Conservation (phyloP, 2,797 vertebrate species). For the Xenopus petersii region DNA sequence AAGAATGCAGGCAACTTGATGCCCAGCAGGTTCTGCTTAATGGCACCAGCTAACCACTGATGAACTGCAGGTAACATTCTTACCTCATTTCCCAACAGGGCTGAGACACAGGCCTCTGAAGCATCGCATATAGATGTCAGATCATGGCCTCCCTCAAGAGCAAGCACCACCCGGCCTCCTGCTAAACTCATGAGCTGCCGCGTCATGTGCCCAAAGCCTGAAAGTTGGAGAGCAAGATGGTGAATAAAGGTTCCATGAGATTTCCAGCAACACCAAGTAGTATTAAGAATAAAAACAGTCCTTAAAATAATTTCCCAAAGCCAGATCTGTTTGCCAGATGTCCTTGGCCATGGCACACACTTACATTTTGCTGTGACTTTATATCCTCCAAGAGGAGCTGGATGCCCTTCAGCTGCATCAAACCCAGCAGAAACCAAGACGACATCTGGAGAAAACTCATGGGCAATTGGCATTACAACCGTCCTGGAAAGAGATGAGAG, state of each 20-base stretch:
- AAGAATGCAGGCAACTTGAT: no score
- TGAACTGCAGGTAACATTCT: no score
- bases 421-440: conserved; percentile 92
- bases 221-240: rapidly evolving
- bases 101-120: conserved; percentile 87
- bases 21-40: no score
- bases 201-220: conserved; percentile 92
- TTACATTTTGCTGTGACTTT: conserved; percentile 92
- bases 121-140: conserved; percentile 94
- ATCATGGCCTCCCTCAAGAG: conserved; percentile 91
- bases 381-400: conserved; percentile 80
- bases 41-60: no score
- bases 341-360: no score
- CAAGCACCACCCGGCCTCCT: conserved; percentile 82
- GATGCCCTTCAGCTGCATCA: conserved; percentile 84
- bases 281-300: no score
- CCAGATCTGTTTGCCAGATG: no score
- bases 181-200: conserved; percentile 88
- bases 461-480: conserved; percentile 91
- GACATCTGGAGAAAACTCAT: conserved; percentile 85
- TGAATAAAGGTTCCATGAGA: not conserved
- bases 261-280: not conserved
- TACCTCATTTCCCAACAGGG: conserved; percentile 87
- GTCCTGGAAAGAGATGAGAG: conserved; percentile 63
- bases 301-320: no score